phyloP scores from a whole-genome alignment of 2,888 invertebrate genomes.

The Sinodicranocentrus sp. region DNA sequence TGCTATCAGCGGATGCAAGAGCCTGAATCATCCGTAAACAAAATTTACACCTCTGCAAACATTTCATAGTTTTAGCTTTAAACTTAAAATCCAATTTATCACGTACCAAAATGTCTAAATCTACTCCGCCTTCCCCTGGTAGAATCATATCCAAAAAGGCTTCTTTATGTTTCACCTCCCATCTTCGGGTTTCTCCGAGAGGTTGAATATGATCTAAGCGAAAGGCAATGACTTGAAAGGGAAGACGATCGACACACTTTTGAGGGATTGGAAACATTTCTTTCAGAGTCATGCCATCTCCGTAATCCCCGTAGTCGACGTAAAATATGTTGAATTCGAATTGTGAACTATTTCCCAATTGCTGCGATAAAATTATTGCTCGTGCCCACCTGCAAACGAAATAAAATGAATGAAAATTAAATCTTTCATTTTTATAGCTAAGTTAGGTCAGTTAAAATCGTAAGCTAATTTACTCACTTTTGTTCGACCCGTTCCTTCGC shows the following conservation, averaged over 20 bases:
- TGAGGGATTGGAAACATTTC: conserved; percentile 65
- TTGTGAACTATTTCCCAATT: too few species aligned
- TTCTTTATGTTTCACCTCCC: conserved; percentile 36
- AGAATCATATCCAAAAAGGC: conserved; percentile 42
- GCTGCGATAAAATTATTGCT: conserved; percentile 35
- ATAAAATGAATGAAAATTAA: too few species aligned
- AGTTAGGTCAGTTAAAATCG: too few species aligned
- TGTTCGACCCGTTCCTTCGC: conserved; percentile 39
- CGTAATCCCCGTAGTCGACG: conserved; percentile 63
- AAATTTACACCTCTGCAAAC: neutral
- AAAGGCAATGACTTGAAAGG: conserved; percentile 69
- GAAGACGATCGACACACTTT: conserved; percentile 50
- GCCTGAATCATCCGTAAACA: conserved; percentile 22
- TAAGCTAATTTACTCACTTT: too few species aligned
- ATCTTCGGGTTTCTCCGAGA: neutral
- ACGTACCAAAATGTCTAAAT: conserved; percentile 60
- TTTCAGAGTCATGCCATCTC: neutral
- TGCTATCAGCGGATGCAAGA: neutral
- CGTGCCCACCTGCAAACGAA: conserved; percentile 38
- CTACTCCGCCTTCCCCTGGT: neutral
- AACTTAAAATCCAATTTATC: too few species aligned
- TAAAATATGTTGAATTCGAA: conserved; percentile 64
- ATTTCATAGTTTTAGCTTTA: neutral
- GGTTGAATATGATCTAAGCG: conserved; percentile 60
- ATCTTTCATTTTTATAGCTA: too few species aligned